These are phyloP conservation scores for Corynorhinus townsendii DNA, from an alignment of 2,113 vertebrate genomes.

Conservation along the genomic window DNA sequence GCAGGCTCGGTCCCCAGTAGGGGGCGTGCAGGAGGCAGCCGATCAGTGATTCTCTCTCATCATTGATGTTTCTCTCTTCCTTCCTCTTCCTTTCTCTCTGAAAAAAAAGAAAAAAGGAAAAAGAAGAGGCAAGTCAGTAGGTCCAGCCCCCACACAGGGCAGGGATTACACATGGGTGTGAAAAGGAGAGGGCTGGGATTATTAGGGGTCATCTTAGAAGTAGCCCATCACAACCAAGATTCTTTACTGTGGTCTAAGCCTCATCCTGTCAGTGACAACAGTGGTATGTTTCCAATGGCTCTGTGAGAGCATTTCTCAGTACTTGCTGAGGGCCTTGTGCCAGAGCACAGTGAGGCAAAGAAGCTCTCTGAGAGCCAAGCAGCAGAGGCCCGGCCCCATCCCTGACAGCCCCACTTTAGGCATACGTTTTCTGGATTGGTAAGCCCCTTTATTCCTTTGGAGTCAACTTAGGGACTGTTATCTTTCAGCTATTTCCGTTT, in stretches of 20 bases:
- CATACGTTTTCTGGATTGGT: neutral
- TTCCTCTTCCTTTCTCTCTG: too few species aligned
- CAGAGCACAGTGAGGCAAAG: neutral
- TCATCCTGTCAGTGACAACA: neutral
- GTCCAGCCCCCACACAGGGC: fast-evolving
- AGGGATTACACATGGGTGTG: neutral
- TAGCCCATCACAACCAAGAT: neutral
- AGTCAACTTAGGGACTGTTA: neutral
- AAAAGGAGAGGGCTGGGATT: neutral
- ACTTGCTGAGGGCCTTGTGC: neutral
- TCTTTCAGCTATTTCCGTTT: neutral
- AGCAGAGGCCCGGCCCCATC: neutral
- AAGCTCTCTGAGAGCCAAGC: neutral
- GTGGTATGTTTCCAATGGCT: fast-evolving
- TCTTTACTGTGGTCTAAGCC: neutral
- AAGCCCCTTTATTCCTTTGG: neutral
- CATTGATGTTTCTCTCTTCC: too few species aligned
- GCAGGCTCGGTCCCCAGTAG: too few species aligned
- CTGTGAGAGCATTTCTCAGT: neutral
- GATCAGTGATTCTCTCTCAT: too few species aligned
- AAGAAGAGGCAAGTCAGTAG: neutral
- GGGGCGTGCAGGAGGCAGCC: too few species aligned
- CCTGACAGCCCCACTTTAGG: neutral
- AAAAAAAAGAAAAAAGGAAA: too few species aligned
- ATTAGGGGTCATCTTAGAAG: neutral